Percentiles rank a stretch among this genome's conserved stretches.
Evolutionary conservation across 2,797 vertebrate species (phyloP).

Genomic region (Lophius americanus): DNA sequence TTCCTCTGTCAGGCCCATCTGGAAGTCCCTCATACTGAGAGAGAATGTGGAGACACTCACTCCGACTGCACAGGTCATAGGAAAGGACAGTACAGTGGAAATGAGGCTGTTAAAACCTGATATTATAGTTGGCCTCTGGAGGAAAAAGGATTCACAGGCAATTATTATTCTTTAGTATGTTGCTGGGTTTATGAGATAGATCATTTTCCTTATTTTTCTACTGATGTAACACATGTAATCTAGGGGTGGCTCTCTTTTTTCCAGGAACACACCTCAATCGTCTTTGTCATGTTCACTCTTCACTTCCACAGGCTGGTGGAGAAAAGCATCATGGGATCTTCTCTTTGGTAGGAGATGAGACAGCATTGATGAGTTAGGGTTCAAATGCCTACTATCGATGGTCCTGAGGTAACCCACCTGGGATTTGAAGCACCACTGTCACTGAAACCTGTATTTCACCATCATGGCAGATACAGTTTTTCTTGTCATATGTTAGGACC

Average conservation of each 20-base stretch:
- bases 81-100: slow-evolving; percentile 82
- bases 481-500: slow-evolving; percentile 5
- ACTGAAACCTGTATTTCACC: slow-evolving; percentile 6
- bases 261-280: slow-evolving; percentile 78
- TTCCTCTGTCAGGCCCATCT: slow-evolving; percentile 76
- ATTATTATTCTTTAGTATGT: slow-evolving; percentile 8
- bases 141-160: slow-evolving; percentile 75
- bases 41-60: slow-evolving; percentile 73
- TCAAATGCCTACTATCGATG: slow-evolving; percentile 30
- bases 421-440: not conserved
- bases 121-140: slow-evolving; percentile 88
- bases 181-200: not conserved
- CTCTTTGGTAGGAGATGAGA: slow-evolving; percentile 74
- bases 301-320: slow-evolving; percentile 90
- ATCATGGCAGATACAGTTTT: not conserved
- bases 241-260: slow-evolving; percentile 39
- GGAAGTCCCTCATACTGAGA: slow-evolving; percentile 83
- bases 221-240: not conserved
- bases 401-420: slow-evolving; percentile 24
- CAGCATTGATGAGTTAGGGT: slow-evolving; percentile 17
- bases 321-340: slow-evolving; percentile 85
- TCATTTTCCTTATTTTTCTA: too few relatives aligned
- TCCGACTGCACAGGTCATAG: slow-evolving; percentile 62
- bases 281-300: slow-evolving; percentile 87
- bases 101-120: slow-evolving; percentile 82